Percentiles rank a stretch among this genome's conserved stretches.
phyloP scores from a whole-genome alignment of 2,113 vertebrate species.

The Baryphthengus martii region DNA sequence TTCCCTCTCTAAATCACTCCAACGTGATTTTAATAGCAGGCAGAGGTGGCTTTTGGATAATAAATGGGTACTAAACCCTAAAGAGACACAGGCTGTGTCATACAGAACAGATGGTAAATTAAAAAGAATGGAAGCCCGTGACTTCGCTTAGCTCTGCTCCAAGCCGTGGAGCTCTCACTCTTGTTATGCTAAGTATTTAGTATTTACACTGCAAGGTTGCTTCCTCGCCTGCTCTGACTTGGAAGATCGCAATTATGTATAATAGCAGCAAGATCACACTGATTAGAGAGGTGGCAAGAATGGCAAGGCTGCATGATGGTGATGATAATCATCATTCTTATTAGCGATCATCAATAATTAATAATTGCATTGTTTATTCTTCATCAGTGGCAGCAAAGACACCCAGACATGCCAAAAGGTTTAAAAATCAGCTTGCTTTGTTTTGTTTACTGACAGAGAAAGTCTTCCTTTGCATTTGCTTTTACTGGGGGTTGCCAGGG shows the following conservation, averaged over 20 bases:
- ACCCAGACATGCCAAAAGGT: constrained; percentile 43
- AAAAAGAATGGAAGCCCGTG: constrained; percentile 62
- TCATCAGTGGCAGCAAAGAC: constrained; percentile 17
- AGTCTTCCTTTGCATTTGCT: background rate
- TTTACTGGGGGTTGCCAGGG: background rate
- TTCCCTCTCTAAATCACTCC: constrained; percentile 70
- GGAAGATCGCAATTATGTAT: constrained; percentile 65
- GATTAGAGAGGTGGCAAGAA: constrained; percentile 57
- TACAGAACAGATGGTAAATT: constrained; percentile 76
- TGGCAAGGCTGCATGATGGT: constrained; percentile 14
- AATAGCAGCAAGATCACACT: constrained; percentile 34
- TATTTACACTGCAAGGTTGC: constrained; percentile 64
- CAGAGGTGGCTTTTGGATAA: constrained; percentile 73
- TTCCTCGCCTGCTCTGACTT: constrained; percentile 34
- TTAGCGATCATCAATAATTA: constrained; percentile 62
- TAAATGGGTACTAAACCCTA: constrained; percentile 74
- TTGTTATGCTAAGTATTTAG: constrained; percentile 67
- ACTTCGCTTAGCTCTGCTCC: constrained; percentile 41
- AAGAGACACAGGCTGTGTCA: constrained; percentile 68
- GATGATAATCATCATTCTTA: constrained; percentile 58
- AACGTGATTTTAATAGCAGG: constrained; percentile 70
- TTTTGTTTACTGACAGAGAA: constrained; percentile 58
- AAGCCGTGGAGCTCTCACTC: constrained; percentile 48
- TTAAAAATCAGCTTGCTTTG: constrained; percentile 44
- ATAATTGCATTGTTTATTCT: constrained; percentile 61